Base-by-base conservation (phyloP, 2,888 invertebrate species). In the Serrognathus titanus region DNA sequence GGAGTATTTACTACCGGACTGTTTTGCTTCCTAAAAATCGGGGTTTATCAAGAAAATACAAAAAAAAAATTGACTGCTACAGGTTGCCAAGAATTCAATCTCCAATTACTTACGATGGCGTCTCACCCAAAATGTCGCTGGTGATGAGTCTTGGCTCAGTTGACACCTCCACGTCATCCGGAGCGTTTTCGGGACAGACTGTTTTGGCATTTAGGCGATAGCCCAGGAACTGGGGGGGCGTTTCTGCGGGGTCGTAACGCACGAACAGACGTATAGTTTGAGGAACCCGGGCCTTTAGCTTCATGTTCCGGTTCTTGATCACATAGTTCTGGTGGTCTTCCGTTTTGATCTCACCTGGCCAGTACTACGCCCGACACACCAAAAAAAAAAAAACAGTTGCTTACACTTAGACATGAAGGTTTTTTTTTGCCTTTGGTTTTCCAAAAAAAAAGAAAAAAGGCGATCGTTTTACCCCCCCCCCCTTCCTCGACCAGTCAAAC, bases 191-290 rank as follows among this genome's bases (percentile, higher is more conserved):
- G 0, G 81, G 80, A 66, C 85, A 84, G 8, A 85, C 82, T 49
- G 83, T 82, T 58, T 82, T 76, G 0, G 85, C 85, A 58, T 86
- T 86, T 24, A 85, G 71, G 39, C 81, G 66, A 31, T 84, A 81
- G 1, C 77, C 76, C 24, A 4, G 75, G 76, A 56, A 71, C 72
- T 0, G 84, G 66, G 55, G 76, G 2, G 83, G 70, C 76, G 81
- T 80, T 1, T 82, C 69, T 0, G 82, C 82, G 1, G 78, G 74
- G 65, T 83, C 81, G 72, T 82, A 85, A 58, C 82, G 83, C 0
- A 85, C 83, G 72, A 85, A 85, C 71, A 86, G 83, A 2, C 83
- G 75, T 8, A 85, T 79, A 0, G 81, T 72, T 1, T 81, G 75
- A 0, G 83, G 81, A 1, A 82, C 81, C 0, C 83, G 83, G 0